Base-by-base conservation (phyloP, 2,797 vertebrate genomes). In the Myotis daubentonii region DNA sequence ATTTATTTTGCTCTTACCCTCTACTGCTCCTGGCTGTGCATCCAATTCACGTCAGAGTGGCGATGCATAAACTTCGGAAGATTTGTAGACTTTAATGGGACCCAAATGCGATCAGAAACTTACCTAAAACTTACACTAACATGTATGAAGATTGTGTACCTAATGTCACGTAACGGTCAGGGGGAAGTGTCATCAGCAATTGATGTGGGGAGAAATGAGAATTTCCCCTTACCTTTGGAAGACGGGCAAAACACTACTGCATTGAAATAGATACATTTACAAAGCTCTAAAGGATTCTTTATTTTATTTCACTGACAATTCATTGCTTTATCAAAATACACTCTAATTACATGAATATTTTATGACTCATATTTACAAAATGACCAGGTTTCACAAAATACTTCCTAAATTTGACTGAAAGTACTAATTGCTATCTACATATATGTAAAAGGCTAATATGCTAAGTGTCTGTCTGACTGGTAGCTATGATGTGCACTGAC, bases 61-160 rank as follows among this genome's bases (percentile, higher is more conserved):
- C 41, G 71, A 93, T 74, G 11, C 51, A 70, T 55, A 49, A 88
- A 80, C 36, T 88, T 95, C 13, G n/a, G 41, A 89, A 92, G 49
- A 93, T 89, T 87, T 91, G 57, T 81, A 57, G 25, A 49, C 80
- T 92, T 95, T 82, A 53, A 55, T 66, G 83, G 74, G 92, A 89
- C 22, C 12, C 76, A 80, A 66, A 3, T 79, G 76, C 57, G 70
- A 84, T 78, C 13, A 85, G 88, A 74, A 75, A 36, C 11, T 65
- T 83, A 87, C 30, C 36, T 60, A 70, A 82, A 86, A 47, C 86
- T 90, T 55, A 76, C 47, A 66, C 36, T 78, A 44, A 74, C 5
- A 49, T 55, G 20, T 66, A 25, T 78, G 78, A 86, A 53, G 38
- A 51, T 81, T 83, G 5, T 83, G 2, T 65, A 76, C 4, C 15